Conservation (phyloP, 2,113 vertebrate genomes). For the Phyllostomus hastatus region DNA sequence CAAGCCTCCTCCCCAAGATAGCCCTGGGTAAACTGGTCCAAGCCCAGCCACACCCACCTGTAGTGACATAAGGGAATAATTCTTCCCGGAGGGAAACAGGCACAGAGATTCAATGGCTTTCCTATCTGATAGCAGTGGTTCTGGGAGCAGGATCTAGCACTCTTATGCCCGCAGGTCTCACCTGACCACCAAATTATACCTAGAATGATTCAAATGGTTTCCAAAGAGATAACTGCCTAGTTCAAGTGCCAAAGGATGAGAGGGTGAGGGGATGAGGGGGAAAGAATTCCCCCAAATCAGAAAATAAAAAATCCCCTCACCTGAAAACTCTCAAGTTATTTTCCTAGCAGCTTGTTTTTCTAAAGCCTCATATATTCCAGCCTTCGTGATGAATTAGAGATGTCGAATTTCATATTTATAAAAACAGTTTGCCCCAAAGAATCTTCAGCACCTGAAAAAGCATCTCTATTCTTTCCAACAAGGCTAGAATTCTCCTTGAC, state of each 20-base stretch:
- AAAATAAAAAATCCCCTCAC: background rate
- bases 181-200: background rate
- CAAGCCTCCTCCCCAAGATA: background rate
- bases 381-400: background rate
- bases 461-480: constrained; percentile 20
- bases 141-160: background rate
- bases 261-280: background rate
- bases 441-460: background rate
- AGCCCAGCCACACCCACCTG: background rate
- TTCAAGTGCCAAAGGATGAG: constrained; percentile 22
- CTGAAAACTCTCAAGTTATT: background rate
- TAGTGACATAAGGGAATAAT: background rate
- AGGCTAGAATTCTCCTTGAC: background rate
- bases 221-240: background rate
- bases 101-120: background rate
- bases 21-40: background rate
- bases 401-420: constrained; percentile 15
- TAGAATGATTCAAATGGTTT: background rate
- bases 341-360: background rate
- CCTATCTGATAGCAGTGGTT: background rate
- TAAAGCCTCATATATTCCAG: background rate
- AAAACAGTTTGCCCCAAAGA: background rate
- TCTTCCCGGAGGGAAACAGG: background rate
- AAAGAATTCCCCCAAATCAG: background rate
- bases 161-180: background rate